A percentile compares a stretch with the other conserved stretches of the same genome.
Evolutionary conservation across 1,140 invertebrate species (phyloP).

Genomic region (Tetranychus cinnabarinus): DNA sequence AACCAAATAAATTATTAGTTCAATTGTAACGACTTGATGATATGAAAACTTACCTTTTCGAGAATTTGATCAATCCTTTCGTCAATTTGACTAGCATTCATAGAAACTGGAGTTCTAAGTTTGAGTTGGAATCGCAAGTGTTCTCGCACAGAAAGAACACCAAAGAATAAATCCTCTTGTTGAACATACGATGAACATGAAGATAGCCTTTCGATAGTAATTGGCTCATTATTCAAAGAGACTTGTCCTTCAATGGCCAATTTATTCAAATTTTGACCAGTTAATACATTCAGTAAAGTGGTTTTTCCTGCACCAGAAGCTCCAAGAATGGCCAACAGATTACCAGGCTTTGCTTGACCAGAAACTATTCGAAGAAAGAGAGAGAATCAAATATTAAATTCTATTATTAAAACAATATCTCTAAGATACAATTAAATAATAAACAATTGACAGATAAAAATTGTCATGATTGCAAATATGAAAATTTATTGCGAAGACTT

Average conservation of each 20-base stretch:
- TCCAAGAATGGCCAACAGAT: not conserved
- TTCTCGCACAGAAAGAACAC: slow-evolving; percentile 64
- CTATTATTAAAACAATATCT: too few species aligned
- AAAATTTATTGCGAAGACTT: too few species aligned
- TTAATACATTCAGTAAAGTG: slow-evolving; percentile 70
- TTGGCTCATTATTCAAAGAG: slow-evolving; percentile 18
- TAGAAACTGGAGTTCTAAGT: not conserved
- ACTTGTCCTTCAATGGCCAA: slow-evolving; percentile 43
- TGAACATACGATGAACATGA: slow-evolving; percentile 76
- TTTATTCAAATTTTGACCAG: slow-evolving; percentile 42
- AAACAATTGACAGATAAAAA: too few species aligned
- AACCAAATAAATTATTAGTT: too few species aligned
- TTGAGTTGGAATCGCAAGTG: slow-evolving; percentile 69
- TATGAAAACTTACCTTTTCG: too few species aligned
- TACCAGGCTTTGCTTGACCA: not conserved
- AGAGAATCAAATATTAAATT: too few species aligned
- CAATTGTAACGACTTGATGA: too few species aligned
- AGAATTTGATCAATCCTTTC: too few species aligned
- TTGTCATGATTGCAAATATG: too few species aligned
- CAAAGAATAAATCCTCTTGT: slow-evolving; percentile 82
- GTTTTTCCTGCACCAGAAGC: slow-evolving; percentile 44
- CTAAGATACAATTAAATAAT: too few species aligned
- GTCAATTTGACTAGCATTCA: not conserved
- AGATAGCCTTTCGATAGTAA: slow-evolving; percentile 32
- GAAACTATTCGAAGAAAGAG: slow-evolving; percentile 21